A percentile compares a stretch with the other conserved stretches of the same genome.
Conservation (phyloP, 2,888 invertebrate species). For the Apotomis betuletana region DNA sequence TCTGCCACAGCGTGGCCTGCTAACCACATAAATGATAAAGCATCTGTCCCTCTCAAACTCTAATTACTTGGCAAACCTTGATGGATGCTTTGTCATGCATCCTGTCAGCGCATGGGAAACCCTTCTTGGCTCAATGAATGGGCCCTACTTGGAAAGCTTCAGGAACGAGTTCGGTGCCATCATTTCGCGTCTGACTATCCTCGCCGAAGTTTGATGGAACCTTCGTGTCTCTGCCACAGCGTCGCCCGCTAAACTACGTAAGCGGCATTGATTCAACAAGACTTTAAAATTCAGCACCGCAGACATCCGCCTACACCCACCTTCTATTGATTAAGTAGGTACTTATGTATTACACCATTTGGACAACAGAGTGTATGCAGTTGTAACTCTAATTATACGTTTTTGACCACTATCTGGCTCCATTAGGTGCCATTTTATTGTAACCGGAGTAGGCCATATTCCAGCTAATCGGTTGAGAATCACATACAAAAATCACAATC, state of each 20-base stretch:
- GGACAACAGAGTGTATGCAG: not conserved
- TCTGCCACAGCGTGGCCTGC: conserved; percentile 31
- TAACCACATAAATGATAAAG: conserved; percentile 20
- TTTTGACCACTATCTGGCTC: too few species aligned
- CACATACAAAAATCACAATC: too few species aligned
- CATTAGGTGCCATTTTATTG: too few species aligned
- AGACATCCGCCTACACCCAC: conserved; percentile 50
- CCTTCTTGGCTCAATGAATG: too few species aligned
- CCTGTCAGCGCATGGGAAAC: too few species aligned
- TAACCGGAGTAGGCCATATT: too few species aligned
- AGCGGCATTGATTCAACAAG: conserved; percentile 57
- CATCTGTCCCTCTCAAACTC: too few species aligned
- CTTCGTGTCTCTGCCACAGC: conserved; percentile 47
- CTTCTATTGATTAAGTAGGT: conserved; percentile 47
- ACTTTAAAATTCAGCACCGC: conserved; percentile 58
- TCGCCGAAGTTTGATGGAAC: conserved; percentile 28
- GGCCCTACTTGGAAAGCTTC: too few species aligned
- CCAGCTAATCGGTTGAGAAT: too few species aligned
- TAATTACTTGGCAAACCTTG: too few species aligned
- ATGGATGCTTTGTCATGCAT: too few species aligned
- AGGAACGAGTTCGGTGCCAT: not conserved
- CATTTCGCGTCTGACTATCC: conserved; percentile 40
- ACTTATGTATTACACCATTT: not conserved
- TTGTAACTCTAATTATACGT: too few species aligned
- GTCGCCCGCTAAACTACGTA: conserved; percentile 28